Evolutionary conservation across 2,888 invertebrate species (phyloP).

Genomic region (Coremacera marginata): DNA sequence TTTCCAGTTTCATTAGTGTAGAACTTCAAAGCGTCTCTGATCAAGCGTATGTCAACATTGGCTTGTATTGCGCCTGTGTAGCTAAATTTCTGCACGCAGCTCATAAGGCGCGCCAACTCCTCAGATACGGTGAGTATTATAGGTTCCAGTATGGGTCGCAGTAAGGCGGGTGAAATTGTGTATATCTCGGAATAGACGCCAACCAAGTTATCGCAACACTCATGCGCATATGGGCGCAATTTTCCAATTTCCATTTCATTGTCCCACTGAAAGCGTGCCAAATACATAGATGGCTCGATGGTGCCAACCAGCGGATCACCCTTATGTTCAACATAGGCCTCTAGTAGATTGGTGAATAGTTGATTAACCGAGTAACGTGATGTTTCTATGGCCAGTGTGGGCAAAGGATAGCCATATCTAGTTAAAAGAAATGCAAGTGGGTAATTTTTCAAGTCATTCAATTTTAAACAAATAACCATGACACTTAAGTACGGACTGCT

Average conservation of each 20-base stretch:
- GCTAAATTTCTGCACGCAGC: slow-evolving; percentile 80
- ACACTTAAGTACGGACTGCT: too few species aligned
- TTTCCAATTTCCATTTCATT: slow-evolving; percentile 81
- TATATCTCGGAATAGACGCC: slow-evolving; percentile 70
- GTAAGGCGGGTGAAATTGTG: slow-evolving; percentile 80
- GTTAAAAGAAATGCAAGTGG: background rate
- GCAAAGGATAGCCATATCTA: slow-evolving; percentile 81
- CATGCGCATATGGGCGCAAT: slow-evolving; percentile 89
- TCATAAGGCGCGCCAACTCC: slow-evolving; percentile 89
- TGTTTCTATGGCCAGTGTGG: slow-evolving; percentile 78
- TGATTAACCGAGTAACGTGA: slow-evolving; percentile 75
- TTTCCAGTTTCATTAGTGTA: slow-evolving; percentile 78
- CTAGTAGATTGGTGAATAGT: slow-evolving; percentile 73
- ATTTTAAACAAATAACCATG: background rate
- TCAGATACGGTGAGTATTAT: slow-evolving; percentile 94
- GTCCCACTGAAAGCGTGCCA: slow-evolving; percentile 89
- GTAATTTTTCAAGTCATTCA: background rate
- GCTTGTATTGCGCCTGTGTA: slow-evolving; percentile 83
- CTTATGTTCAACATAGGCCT: slow-evolving; percentile 89
- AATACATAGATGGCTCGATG: slow-evolving; percentile 96
- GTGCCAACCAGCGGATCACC: slow-evolving; percentile 95
- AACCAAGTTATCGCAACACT: slow-evolving; percentile 85
- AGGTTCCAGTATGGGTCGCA: slow-evolving; percentile 79
- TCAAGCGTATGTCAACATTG: slow-evolving; percentile 79
- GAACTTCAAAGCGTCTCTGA: slow-evolving; percentile 75